Conservation (phyloP, 2,113 vertebrate genomes). For the Callipepla squamata region DNA sequence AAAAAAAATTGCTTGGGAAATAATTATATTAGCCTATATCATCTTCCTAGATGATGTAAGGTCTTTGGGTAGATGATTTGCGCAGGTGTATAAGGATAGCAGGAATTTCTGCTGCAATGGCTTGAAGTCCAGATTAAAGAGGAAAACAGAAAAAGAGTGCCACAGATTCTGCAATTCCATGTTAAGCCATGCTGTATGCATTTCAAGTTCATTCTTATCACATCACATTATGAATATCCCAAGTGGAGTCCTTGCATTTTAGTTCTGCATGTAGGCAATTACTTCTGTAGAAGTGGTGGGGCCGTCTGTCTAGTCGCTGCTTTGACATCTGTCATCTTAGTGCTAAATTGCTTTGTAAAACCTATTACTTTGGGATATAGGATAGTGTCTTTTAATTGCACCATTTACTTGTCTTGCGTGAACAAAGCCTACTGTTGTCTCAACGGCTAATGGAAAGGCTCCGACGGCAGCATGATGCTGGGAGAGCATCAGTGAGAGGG, state of each 20-base stretch:
- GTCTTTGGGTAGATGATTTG: background rate
- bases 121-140: background rate
- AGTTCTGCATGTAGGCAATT: background rate
- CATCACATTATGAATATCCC: background rate
- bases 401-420: background rate
- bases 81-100: background rate
- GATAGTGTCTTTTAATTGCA: constrained; percentile 4
- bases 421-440: constrained; percentile 43
- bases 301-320: background rate
- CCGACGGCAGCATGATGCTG: background rate
- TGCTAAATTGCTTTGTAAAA: constrained; percentile 36
- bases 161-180: background rate
- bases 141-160: background rate
- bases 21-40: background rate
- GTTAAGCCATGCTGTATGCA: background rate
- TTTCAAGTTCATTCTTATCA: rapidly evolving
- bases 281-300: background rate
- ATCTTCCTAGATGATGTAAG: background rate
- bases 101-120: background rate
- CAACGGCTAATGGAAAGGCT: rapidly evolving
- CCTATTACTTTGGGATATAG: constrained; percentile 16
- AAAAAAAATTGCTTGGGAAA: background rate
- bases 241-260: background rate
- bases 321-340: constrained; percentile 41
- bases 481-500: background rate